Evolutionary conservation across 2,888 invertebrate species (phyloP).

Genomic region (Salticus scenicus): DNA sequence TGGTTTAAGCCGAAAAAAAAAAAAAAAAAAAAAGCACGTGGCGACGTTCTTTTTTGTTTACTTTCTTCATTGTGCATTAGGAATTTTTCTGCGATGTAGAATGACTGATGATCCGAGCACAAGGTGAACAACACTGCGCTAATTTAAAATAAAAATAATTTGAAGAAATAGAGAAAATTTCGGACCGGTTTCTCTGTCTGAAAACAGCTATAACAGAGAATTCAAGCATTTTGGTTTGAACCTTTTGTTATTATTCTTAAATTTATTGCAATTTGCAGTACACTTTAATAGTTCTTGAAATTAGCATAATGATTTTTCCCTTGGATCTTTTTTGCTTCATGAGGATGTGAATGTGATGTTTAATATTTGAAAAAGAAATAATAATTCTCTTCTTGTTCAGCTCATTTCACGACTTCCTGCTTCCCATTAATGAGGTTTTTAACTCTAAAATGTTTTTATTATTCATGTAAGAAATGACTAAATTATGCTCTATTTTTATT

Average conservation of each 20-base stretch:
- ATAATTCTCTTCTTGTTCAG: too few species aligned
- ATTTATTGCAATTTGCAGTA: too few species aligned
- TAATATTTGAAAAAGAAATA: too few species aligned
- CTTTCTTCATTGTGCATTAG: background rate
- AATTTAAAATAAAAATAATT: conserved; percentile 21
- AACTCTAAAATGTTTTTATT: too few species aligned
- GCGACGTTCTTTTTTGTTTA: background rate
- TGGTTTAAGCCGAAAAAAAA: conserved; percentile 27
- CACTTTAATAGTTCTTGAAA: background rate
- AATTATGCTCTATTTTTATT: too few species aligned
- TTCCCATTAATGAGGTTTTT: too few species aligned
- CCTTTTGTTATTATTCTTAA: background rate
- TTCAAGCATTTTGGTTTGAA: background rate
- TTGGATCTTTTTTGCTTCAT: too few species aligned
- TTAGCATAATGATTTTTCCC: background rate
- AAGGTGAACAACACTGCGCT: conserved; percentile 50
- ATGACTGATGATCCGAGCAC: conserved; percentile 27
- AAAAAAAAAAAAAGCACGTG: background rate
- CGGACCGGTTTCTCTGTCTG: conserved; percentile 31
- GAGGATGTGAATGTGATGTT: too few species aligned
- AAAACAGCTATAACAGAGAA: background rate
- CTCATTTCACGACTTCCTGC: too few species aligned
- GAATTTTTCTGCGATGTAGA: conserved; percentile 7
- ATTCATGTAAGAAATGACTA: too few species aligned
- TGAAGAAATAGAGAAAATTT: conserved; percentile 8